These are phyloP conservation scores for Pangasius mekongensis DNA, from an alignment of 2,797 vertebrate genomes.

Conservation along the genomic window DNA sequence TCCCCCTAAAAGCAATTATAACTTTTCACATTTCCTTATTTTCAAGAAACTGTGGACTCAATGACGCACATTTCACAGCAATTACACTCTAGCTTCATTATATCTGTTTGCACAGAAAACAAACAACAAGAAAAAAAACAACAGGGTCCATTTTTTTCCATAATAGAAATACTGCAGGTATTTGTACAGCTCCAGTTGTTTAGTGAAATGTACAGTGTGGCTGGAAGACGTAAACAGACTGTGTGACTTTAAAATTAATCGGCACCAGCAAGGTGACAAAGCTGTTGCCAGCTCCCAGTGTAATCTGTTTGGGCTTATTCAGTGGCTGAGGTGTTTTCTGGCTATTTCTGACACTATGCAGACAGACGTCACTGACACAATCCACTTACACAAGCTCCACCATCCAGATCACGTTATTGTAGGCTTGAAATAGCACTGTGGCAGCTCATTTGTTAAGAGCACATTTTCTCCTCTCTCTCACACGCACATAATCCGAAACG, in stretches of 20 bases:
- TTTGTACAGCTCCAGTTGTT: constrained; percentile 65
- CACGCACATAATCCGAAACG: background rate
- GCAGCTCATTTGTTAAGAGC: constrained; percentile 35
- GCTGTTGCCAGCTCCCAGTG: constrained; percentile 35
- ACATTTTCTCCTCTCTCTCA: background rate
- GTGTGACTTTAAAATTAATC: constrained; percentile 41
- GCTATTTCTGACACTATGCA: constrained; percentile 63
- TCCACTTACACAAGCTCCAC: constrained; percentile 43
- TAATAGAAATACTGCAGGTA: constrained; percentile 48
- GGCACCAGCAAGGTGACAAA: constrained; percentile 50
- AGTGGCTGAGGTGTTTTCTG: constrained; percentile 53
- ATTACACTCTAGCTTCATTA: constrained; percentile 26
- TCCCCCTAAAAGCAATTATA: constrained; percentile 7
- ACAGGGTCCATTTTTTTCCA: constrained; percentile 55
- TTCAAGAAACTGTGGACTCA: background rate
- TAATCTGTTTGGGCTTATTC: constrained; percentile 54
- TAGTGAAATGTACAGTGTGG: background rate
- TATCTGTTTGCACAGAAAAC: constrained; percentile 40
- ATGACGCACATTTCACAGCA: constrained; percentile 14
- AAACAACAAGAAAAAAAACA: constrained; percentile 24
- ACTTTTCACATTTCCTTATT: constrained; percentile 9
- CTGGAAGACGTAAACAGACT: constrained; percentile 60
- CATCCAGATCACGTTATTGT: constrained; percentile 44
- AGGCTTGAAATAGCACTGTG: constrained; percentile 45
- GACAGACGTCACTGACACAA: constrained; percentile 45